Conservation (phyloP, 2,797 vertebrate species). For the Gymnothorax reevesii region DNA sequence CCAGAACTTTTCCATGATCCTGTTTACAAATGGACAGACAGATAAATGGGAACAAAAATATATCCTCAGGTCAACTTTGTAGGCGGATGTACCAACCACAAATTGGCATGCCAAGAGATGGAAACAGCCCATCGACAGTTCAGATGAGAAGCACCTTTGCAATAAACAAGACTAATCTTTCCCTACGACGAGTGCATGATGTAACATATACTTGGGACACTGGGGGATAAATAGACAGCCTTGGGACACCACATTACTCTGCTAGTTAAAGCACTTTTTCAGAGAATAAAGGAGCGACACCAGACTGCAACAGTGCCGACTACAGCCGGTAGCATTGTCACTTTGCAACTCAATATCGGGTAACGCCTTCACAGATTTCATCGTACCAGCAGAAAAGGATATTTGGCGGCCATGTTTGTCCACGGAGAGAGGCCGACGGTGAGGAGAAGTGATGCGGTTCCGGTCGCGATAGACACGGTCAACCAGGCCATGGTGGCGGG, state of each 20-base stretch:
- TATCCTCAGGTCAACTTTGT: no score
- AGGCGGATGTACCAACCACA: no score
- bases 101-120: neutral
- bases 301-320: neutral
- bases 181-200: neutral
- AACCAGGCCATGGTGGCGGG: constrained; percentile 93
- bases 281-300: neutral
- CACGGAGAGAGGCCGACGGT: constrained; percentile 90
- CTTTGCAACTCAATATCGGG: neutral
- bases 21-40: no score
- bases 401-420: constrained; percentile 98
- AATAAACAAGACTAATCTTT: neutral
- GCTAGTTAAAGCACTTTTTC: neutral
- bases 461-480: constrained; percentile 95
- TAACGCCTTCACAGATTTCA: neutral
- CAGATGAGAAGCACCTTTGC: neutral
- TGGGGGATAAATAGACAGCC: neutral
- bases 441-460: constrained; percentile 92
- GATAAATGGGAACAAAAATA: no score
- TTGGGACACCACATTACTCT: neutral
- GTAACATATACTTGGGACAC: neutral
- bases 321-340: no score
- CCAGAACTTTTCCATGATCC: no score
- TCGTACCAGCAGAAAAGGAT: constrained; percentile 80
- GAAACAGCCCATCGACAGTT: neutral